A percentile compares a stretch with the other conserved stretches of the same genome.
These are phyloP conservation scores for Polymixis lichenea DNA, from an alignment of 2,888 invertebrate genomes.

Conservation along the genomic window DNA sequence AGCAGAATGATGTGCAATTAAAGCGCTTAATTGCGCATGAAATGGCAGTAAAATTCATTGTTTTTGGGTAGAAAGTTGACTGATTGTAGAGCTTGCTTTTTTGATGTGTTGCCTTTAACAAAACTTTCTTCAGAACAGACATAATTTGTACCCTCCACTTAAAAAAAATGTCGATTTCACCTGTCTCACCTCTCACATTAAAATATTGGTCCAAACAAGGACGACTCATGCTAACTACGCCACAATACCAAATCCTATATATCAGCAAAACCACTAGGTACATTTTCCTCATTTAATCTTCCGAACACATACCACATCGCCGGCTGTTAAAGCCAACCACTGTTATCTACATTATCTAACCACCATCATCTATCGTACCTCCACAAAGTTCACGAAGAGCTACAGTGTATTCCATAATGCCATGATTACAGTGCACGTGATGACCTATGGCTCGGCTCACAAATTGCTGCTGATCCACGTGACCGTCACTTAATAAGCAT, in stretches of 20 bases:
- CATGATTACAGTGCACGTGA: conserved; percentile 50
- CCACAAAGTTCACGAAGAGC: conserved; percentile 4
- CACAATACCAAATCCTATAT: not conserved
- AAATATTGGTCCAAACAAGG: not conserved
- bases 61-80: conserved; percentile 41
- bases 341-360: conserved; percentile 17
- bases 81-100: conserved; percentile 6
- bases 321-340: not conserved
- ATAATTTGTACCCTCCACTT: not conserved
- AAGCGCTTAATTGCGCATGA: conserved; percentile 41
- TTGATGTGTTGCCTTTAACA: not conserved
- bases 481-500: conserved; percentile 46
- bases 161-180: not conserved
- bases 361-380: not conserved
- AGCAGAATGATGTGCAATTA: conserved; percentile 25
- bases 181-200: no score
- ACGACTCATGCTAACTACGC: not conserved
- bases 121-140: conserved; percentile 12
- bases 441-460: conserved; percentile 38
- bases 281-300: not conserved
- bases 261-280: not conserved
- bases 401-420: conserved; percentile 30
- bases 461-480: conserved; percentile 55
- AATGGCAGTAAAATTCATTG: conserved; percentile 27
- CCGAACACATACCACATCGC: not conserved